phyloP scores from a whole-genome alignment of 2,888 invertebrate genomes.

The Drosophila atroscutellata region DNA sequence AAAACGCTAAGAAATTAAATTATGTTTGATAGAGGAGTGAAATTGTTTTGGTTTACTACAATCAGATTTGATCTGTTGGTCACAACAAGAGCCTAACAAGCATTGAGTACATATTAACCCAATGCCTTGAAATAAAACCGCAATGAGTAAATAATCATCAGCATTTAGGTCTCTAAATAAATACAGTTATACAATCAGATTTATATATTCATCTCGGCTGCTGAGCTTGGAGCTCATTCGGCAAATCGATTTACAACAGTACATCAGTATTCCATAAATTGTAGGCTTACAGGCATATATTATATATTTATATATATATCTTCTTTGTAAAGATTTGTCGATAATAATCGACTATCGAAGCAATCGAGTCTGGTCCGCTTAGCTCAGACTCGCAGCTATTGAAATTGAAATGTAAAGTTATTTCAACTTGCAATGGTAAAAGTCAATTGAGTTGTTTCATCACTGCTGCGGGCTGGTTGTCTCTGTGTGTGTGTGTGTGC shows the following conservation, averaged over 20 bases:
- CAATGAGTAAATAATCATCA: neutral
- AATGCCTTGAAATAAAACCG: neutral
- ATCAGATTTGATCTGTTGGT: neutral
- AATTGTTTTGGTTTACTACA: neutral
- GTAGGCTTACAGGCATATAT: no score
- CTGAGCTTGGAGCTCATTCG: neutral
- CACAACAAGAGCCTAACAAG: neutral
- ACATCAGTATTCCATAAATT: neutral
- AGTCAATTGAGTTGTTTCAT: conserved; percentile 2
- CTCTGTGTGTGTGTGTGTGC: neutral
- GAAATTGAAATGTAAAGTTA: conserved; percentile 1
- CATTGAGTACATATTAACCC: neutral
- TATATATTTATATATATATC: neutral
- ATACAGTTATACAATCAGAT: neutral
- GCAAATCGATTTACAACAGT: neutral
- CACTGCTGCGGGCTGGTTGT: neutral
- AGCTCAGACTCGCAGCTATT: neutral
- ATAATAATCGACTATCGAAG: neutral
- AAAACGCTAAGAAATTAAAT: conserved; percentile 33
- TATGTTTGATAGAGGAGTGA: neutral
- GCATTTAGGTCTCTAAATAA: neutral
- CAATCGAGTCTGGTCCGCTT: neutral
- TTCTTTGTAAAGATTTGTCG: neutral
- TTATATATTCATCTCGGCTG: neutral
- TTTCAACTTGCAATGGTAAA: neutral